These are phyloP conservation scores for Cacoxenus indagator DNA, from an alignment of 2,888 invertebrate genomes.

Conservation along the genomic window DNA sequence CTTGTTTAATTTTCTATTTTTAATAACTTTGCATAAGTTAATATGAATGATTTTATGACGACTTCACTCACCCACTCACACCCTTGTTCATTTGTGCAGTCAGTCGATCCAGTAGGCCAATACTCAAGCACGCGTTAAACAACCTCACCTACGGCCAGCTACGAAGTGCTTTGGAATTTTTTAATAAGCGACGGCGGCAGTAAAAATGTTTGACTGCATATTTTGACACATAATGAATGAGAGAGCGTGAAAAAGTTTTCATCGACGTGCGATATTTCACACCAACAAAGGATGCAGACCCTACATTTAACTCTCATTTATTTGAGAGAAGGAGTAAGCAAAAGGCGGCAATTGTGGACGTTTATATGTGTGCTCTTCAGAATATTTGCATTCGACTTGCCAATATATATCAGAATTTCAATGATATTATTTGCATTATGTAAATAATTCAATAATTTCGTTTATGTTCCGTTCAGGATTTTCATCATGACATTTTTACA, in stretches of 20 bases:
- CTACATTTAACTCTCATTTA: not conserved
- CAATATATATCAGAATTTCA: constrained; percentile 30
- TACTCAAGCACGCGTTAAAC: constrained; percentile 28
- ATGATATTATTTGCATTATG: constrained; percentile 62
- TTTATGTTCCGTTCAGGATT: constrained; percentile 37
- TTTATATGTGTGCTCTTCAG: constrained; percentile 14
- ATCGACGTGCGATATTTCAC: constrained; percentile 62
- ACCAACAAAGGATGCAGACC: constrained; percentile 44
- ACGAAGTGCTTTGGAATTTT: constrained; percentile 47
- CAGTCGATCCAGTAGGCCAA: constrained; percentile 40
- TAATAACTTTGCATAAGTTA: constrained; percentile 5
- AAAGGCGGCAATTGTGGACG: not conserved
- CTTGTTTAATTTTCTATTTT: constrained; percentile 14
- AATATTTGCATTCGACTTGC: constrained; percentile 13
- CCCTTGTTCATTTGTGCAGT: not conserved
- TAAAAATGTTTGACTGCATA: constrained; percentile 48
- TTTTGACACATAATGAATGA: constrained; percentile 61
- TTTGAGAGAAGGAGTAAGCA: not conserved
- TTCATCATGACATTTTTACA: constrained; percentile 4
- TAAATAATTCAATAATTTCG: constrained; percentile 62
- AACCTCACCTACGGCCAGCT: constrained; percentile 9
- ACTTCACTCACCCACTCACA: not conserved
- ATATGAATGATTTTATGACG: constrained; percentile 16
- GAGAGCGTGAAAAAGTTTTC: constrained; percentile 30
- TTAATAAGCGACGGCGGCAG: constrained; percentile 48